Conservation (phyloP, 2,888 invertebrate genomes). For the Agrenia bidenticulata region DNA sequence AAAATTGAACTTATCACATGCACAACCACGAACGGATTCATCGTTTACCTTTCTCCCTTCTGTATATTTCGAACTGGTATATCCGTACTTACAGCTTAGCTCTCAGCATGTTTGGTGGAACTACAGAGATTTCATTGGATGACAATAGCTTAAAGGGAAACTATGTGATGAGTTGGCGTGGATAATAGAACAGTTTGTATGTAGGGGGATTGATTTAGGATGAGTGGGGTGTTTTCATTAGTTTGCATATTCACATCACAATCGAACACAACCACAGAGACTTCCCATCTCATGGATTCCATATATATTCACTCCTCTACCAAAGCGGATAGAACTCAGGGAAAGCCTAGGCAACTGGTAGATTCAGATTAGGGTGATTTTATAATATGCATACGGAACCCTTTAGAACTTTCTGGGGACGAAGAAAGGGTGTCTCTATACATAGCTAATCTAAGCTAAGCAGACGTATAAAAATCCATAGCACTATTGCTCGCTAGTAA, state of each 20-base stretch:
- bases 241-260: constrained; percentile 19
- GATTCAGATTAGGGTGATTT: constrained; percentile 12
- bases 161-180: neutral
- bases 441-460: no score
- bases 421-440: no score
- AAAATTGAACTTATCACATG: constrained; percentile 13
- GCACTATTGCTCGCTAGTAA: no score
- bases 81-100: no score
- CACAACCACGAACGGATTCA: constrained; percentile 9
- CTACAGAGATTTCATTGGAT: neutral
- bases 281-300: constrained; percentile 1
- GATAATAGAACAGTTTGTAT: constrained; percentile 6
- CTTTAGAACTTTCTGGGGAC: constrained; percentile 3
- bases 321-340: neutral
- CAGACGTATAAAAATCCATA: constrained; percentile 11
- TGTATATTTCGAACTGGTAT: neutral
- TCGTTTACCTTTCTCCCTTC: constrained; percentile 7
- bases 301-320: neutral
- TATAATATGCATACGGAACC: neutral
- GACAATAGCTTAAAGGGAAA: neutral
- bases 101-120: neutral
- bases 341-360: constrained; percentile 8
- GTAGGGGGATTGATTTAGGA: constrained; percentile 1
- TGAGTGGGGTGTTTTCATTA: constrained; percentile 21
- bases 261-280: constrained; percentile 8